Conservation (phyloP, 2,113 vertebrate species). For the Dicentrarchus labrax region DNA sequence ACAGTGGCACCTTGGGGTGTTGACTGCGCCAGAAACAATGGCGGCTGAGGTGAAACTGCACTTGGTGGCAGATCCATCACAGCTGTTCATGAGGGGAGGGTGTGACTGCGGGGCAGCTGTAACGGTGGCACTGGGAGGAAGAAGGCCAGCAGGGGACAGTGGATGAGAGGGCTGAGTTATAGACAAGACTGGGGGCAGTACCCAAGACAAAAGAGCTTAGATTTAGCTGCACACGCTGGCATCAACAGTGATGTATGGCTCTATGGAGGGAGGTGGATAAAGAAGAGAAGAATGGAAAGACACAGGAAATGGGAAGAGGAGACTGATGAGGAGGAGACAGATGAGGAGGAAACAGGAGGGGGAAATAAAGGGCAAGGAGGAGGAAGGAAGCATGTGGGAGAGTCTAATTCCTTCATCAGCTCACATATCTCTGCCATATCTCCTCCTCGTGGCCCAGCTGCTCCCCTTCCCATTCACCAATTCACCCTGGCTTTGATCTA, state of each 20-base stretch:
- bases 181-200: background rate
- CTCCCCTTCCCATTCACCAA: conserved; percentile 25
- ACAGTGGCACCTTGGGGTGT: background rate
- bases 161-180: conserved; percentile 7
- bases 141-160: background rate
- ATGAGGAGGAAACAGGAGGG: background rate
- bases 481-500: conserved; percentile 42
- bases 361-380: background rate
- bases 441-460: conserved; percentile 39
- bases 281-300: background rate
- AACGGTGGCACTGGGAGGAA: background rate
- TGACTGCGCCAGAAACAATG: conserved; percentile 3
- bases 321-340: background rate
- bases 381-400: conserved; percentile 9
- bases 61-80: conserved; percentile 32
- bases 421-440: conserved; percentile 5
- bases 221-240: background rate
- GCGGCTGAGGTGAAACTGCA: background rate
- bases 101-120: background rate
- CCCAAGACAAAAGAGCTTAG: background rate
- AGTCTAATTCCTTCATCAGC: conserved; percentile 46
- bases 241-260: background rate
- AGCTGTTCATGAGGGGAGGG: background rate
- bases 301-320: background rate
- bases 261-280: background rate